Conservation (phyloP, 2,113 vertebrate species). For the Callocephalon fimbriatum region DNA sequence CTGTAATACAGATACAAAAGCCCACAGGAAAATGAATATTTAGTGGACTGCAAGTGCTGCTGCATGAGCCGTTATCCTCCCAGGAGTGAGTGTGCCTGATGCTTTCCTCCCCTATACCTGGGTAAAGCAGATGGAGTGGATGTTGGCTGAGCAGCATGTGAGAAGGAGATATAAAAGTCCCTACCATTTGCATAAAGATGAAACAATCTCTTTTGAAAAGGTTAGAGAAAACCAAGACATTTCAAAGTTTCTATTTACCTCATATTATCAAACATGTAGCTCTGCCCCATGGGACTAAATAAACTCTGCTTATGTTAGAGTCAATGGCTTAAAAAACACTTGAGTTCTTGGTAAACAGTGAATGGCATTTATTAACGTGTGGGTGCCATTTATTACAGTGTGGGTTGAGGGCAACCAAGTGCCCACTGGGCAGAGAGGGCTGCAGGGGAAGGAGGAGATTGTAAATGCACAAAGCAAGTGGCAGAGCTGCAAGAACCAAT, state of each 20-base stretch:
- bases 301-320: neutral
- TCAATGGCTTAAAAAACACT: neutral
- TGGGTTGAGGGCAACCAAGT: neutral
- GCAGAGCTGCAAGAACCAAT: neutral
- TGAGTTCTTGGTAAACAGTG: neutral
- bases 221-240: neutral
- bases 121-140: neutral
- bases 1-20: neutral
- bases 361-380: neutral
- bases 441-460: neutral
- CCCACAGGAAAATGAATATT: neutral
- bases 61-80: neutral
- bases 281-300: fast-evolving
- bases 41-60: neutral
- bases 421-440: fast-evolving
- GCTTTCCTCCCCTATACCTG: neutral
- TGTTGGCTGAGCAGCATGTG: neutral
- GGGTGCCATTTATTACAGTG: neutral
- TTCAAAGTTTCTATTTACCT: neutral
- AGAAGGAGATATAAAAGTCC: neutral
- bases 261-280: neutral
- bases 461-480: neutral
- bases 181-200: neutral
- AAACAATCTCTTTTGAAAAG: neutral
- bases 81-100: neutral